These are phyloP conservation scores for Polypterus senegalus DNA, from an alignment of 2,113 vertebrate genomes.

Conservation along the genomic window DNA sequence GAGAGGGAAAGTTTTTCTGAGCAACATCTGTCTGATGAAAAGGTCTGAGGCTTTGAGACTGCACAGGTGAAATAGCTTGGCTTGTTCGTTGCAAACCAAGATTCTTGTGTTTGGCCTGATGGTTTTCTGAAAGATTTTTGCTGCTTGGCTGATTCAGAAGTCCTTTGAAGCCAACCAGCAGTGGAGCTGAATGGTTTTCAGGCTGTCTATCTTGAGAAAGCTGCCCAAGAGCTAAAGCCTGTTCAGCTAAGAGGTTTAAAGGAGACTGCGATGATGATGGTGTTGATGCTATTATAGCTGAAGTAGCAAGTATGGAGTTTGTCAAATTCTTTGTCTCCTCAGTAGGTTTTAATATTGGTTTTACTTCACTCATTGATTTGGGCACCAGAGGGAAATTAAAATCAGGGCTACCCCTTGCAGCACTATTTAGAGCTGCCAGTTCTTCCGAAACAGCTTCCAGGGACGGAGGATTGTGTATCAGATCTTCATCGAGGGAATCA, in stretches of 20 bases:
- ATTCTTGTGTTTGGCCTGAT: conserved; percentile 13
- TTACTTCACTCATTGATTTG: conserved; percentile 41
- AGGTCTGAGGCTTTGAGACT: conserved; percentile 40
- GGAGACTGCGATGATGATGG: conserved; percentile 43
- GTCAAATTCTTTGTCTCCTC: conserved; percentile 55
- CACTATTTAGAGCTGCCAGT: conserved; percentile 42
- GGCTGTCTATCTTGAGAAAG: conserved; percentile 55
- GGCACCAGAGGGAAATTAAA: conserved; percentile 25
- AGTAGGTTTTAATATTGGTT: conserved; percentile 19
- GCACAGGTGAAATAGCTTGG: conserved; percentile 19
- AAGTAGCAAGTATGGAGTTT: conserved; percentile 37
- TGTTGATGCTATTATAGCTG: conserved; percentile 29
- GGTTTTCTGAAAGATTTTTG: conserved; percentile 12
- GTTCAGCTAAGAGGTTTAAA: conserved; percentile 57
- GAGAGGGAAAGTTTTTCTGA: conserved; percentile 46
- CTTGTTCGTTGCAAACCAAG: conserved; percentile 3
- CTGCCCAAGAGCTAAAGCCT: conserved; percentile 48
- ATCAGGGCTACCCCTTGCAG: conserved; percentile 33
- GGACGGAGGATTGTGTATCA: conserved; percentile 40
- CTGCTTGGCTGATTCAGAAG: conserved; percentile 13
- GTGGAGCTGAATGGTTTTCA: conserved; percentile 30
- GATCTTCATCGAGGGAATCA: conserved; percentile 47
- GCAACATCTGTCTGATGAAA: conserved; percentile 48
- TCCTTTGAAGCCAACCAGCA: conserved; percentile 41
- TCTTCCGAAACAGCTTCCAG: conserved; percentile 51